Base-by-base conservation (phyloP, 2,888 invertebrate species). In the Drosophila lacicola region DNA sequence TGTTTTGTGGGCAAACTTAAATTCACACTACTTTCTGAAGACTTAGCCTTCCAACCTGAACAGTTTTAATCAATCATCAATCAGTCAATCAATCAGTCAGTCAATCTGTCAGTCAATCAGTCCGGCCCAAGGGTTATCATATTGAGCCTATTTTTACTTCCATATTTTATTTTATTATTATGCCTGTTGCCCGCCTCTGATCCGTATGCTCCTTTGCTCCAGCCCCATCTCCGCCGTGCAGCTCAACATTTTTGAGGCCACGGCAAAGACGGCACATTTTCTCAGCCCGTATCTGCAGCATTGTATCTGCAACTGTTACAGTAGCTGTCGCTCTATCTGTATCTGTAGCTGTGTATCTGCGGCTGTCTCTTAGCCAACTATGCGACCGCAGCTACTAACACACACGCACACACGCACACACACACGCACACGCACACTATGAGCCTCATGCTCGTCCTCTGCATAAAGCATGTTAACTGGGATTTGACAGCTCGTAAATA, bases 401-500 rank as follows among this genome's bases (percentile, higher is more conserved):
- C 54, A 64, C 37, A 46, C 25, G 46, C 53, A 21, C 34, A n/a
- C n/a, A 46, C 25, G 46, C 53, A 21, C 34, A 54, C 39, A 68
- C 46, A 50, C 21, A 19, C 51, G 17, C 53, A 42, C 34, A 57
- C 17, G 55, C 44, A 49, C 60, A 58, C 37, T 55, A 56, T 78
- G 36, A 64, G 65, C 65, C 37, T 46, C 45, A n/a, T 34, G 37
- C 44, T 39, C 71, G 80, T 77, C 60, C 74, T 68, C 61, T 74
- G 84, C 78, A 82, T 82, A 80, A 84, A 82, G 82, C 89, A 87
- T 87, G 90, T 89, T 89, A 86, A 82, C 89, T 80, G 89, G 88
- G 83, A 90, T 90, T 90, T 90, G 90, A 90, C 90, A 90, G 90
- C 90, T 90, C 90, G 88, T 90, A 90, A 90, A 90, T 86, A 86